Evolutionary conservation across 2,888 invertebrate species (phyloP).

Genomic region (Hoplodrina blanda): DNA sequence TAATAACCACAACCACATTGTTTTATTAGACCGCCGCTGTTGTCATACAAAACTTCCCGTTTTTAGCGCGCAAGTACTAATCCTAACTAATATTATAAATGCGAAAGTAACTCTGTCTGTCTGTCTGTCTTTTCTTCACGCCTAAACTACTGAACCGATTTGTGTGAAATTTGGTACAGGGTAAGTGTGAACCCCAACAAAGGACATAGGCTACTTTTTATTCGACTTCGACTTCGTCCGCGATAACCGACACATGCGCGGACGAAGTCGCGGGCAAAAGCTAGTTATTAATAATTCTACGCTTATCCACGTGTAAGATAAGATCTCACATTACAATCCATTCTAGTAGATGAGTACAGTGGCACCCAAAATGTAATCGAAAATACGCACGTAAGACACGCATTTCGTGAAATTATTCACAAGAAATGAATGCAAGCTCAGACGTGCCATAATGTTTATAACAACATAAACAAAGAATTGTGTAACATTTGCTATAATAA

Average conservation of each 20-base stretch:
- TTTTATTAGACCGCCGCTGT: background rate
- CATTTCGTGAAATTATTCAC: constrained; percentile 25
- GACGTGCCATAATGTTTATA: constrained; percentile 60
- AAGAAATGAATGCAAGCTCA: constrained; percentile 21
- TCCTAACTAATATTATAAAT: background rate
- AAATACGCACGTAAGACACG: constrained; percentile 8
- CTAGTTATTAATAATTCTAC: too few species aligned
- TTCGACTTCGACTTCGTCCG: too few species aligned
- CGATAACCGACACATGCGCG: too few species aligned
- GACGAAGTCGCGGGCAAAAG: too few species aligned
- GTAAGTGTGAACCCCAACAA: too few species aligned
- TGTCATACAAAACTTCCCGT: background rate
- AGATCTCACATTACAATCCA: background rate
- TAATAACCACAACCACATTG: background rate
- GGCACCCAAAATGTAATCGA: background rate
- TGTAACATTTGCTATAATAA: constrained; percentile 41
- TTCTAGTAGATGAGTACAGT: background rate
- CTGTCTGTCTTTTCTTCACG: too few species aligned
- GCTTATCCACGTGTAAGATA: background rate
- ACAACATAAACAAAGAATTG: constrained; percentile 49
- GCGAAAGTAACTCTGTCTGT: too few species aligned
- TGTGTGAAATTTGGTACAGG: too few species aligned
- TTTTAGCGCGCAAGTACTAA: background rate
- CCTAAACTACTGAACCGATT: too few species aligned
- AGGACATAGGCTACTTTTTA: too few species aligned